These are phyloP conservation scores for Patella pellucida DNA, from an alignment of 2,888 invertebrate species.

Conservation along the genomic window DNA sequence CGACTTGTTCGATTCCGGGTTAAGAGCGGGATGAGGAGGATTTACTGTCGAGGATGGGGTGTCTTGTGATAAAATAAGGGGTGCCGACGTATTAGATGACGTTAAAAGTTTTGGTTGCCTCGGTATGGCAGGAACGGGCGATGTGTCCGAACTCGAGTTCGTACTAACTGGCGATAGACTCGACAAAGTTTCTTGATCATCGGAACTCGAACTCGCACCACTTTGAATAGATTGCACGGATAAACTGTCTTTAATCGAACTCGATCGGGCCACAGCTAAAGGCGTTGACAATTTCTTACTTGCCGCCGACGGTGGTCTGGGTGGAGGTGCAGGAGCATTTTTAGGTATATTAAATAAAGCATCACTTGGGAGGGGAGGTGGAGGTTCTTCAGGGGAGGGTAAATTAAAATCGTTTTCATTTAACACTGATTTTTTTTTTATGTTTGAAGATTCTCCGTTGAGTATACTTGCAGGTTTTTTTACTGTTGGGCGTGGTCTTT, in stretches of 20 bases:
- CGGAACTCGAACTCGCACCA: background rate
- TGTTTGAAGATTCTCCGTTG: background rate
- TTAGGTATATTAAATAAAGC: constrained; percentile 25
- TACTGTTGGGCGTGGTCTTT: constrained; percentile 15
- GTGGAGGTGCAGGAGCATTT: constrained; percentile 33
- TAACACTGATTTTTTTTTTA: constrained; percentile 9
- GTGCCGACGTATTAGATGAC: background rate
- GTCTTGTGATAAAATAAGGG: constrained; percentile 17
- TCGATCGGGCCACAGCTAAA: constrained; percentile 15
- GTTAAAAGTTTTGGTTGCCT: background rate
- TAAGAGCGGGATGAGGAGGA: constrained; percentile 43
- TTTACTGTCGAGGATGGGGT: constrained; percentile 31
- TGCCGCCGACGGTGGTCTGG: constrained; percentile 42
- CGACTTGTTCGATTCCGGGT: constrained; percentile 9
- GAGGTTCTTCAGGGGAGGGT: constrained; percentile 50
- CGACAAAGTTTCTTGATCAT: background rate
- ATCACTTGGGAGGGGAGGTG: constrained; percentile 47
- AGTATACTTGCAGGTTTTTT: constrained; percentile 19
- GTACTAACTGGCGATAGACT: background rate
- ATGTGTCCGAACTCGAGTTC: background rate
- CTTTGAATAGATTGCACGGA: constrained; percentile 1
- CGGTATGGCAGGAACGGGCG: background rate
- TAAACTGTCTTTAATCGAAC: constrained; percentile 24
- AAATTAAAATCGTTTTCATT: constrained; percentile 41
- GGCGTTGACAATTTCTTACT: constrained; percentile 17